Base-by-base conservation (phyloP, 1,140 invertebrate genomes). In the Drosophila kohkoa region DNA sequence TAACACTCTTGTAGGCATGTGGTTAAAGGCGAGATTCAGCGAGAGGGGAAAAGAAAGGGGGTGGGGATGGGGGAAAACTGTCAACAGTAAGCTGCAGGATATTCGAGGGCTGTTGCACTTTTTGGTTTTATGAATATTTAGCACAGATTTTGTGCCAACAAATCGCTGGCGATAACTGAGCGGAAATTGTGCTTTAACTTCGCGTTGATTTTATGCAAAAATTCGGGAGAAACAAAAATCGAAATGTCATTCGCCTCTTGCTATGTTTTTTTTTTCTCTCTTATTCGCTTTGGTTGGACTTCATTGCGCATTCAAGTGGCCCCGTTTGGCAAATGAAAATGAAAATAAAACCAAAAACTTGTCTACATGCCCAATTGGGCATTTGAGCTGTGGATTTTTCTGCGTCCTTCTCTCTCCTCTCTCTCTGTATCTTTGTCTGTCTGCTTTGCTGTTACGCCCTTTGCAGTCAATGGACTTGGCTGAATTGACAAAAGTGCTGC, bases 251-350 rank as follows among this genome's bases (percentile, higher is more conserved):
- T 68, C 65, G 35, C 54, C 13, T 63, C 32, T 25, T 25, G 32
- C 46, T 45, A 49, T 64, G 35, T 51, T 60, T 55, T 64, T 69
- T n/a, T 43, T 58, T 63, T 32, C 25, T 52, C 1, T 52, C 8
- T 13, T 25, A 25, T 4, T 45, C 4, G 57, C 13, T 38, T 68
- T 49, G 45, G 48, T 58, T 64, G 69, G 46, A 58, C 30, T 60
- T 63, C 80, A 88, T 88, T 88, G 77, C 70, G 85, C 77, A 88
- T 88, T 88, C 83, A 89, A 88, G 77, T 89, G 83, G 83, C 80
- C 85, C 80, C 80, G 72, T 88, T 87, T 80, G 67, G 28, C 73
- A 74, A 82, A 76, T 82, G 81, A 82, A 86, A 86, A 82, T 69
- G 58, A 35, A 69, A 49, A 72, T 77, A 75, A 87, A 88, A 54